phyloP scores from a whole-genome alignment of 2,888 invertebrate genomes.

The Erynnis tages region DNA sequence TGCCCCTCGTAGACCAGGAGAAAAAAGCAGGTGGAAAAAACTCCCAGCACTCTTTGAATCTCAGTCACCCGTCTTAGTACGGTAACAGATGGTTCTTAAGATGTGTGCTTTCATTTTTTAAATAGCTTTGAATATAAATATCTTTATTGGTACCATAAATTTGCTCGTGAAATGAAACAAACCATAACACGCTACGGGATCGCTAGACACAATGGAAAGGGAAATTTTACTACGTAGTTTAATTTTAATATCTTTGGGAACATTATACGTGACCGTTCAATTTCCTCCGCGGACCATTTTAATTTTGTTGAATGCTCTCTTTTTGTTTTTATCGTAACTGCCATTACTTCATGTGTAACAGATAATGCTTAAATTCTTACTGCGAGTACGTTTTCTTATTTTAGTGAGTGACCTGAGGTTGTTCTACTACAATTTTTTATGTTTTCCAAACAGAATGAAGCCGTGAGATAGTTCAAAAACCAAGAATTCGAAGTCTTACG shows the following conservation, averaged over 20 bases:
- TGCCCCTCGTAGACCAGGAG: no score
- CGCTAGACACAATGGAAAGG: slow-evolving; percentile 32
- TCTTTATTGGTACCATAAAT: slow-evolving; percentile 26
- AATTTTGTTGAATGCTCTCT: slow-evolving; percentile 28
- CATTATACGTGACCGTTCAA: slow-evolving; percentile 34
- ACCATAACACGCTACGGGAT: slow-evolving; percentile 30
- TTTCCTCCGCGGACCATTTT: slow-evolving; percentile 34
- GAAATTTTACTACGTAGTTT: slow-evolving; percentile 35
- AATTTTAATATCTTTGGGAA: slow-evolving; percentile 39
- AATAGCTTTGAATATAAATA: slow-evolving; percentile 20
- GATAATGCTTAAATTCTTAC: no score
- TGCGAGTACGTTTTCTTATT: no score
- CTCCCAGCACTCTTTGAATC: no score
- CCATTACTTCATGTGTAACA: no score
- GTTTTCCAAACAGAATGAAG: no score
- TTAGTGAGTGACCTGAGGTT: no score
- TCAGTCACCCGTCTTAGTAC: background rate
- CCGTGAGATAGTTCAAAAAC: no score
- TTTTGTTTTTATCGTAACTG: no score
- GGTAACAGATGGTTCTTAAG: background rate
- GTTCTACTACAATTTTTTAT: no score
- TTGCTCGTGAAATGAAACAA: slow-evolving; percentile 30
- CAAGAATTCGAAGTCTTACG: no score
- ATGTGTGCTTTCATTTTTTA: background rate
- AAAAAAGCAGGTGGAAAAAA: no score